Base-by-base conservation (phyloP, 2,888 invertebrate genomes). In the Lithophane ornitopus region DNA sequence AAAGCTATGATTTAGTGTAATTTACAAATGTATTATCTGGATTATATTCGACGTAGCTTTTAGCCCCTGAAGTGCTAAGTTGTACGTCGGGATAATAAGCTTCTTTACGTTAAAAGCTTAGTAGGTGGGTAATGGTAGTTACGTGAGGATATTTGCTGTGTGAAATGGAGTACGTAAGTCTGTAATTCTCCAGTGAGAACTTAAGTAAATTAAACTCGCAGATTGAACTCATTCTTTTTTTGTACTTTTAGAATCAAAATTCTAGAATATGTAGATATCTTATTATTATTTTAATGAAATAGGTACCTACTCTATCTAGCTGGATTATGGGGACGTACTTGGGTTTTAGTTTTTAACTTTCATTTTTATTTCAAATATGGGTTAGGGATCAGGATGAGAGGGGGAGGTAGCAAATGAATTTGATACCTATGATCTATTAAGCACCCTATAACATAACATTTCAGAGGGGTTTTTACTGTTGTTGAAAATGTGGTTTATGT, bases 21-120 rank as follows among this genome's bases (percentile, higher is more conserved):
- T 49, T 61, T 68, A 54, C 49, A 62, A 80, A 80, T 63, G 62
- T 79, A 78, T 59, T 70, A 49, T 78, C 22, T 61, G 49, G 72
- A 80, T 59, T 80, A 78, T 56, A 79, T 73, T 69, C 52, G 39
- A 56, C 63, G 41, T 61, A 61, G 72, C 80, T 84, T 80, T 80
- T 80, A 84, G 54, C 54, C 46, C 49, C 41, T 70, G 62, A 68
- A 67, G 67, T 67, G 58, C 58, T 65, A 69, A 84, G 65, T 79
- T 84, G 56, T 80, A 66, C 54, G 65, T 61, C 12, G 67, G 28
- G 56, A 49, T 80, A 84, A 80, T 84, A 83, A 66, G 80, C 68
- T 73, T 61, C 54, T 81, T 66, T 73, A 56, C 49, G 65, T 34
- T 84, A 52, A 81, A 65, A 84, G 67, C 84, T 58, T 58, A 63